A percentile compares a stretch with the other conserved stretches of the same genome.
phyloP scores from a whole-genome alignment of 2,888 invertebrate species.

The Macaria notata region DNA sequence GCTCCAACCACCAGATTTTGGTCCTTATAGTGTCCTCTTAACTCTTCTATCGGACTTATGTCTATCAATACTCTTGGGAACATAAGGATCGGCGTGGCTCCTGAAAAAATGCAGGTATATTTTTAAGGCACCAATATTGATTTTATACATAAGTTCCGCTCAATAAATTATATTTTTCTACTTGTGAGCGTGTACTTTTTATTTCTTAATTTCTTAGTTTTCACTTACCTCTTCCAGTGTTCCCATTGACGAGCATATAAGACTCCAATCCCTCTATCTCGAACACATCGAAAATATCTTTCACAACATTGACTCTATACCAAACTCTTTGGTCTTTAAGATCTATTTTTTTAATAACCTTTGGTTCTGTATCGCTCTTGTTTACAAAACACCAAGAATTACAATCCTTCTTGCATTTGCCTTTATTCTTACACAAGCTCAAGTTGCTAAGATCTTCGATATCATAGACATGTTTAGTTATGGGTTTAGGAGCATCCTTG shows the following conservation, averaged over 20 bases:
- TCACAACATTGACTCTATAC: conserved; percentile 74
- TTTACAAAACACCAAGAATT: conserved; percentile 55
- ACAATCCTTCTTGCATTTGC: conserved; percentile 56
- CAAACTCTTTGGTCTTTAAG: conserved; percentile 69
- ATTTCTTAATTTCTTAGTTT: not conserved
- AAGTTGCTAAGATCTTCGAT: conserved; percentile 65
- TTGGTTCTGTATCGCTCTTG: conserved; percentile 39
- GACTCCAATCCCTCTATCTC: conserved; percentile 57
- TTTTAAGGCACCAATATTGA: no score
- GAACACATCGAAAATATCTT: conserved; percentile 75
- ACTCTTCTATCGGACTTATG: conserved; percentile 80
- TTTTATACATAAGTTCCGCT: no score
- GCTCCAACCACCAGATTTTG: conserved; percentile 82
- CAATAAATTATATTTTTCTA: no score
- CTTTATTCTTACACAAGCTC: conserved; percentile 40
- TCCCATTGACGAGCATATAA: conserved; percentile 86
- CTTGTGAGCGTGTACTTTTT: no score
- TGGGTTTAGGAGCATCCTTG: conserved; percentile 73
- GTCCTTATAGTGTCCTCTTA: conserved; percentile 69
- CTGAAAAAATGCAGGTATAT: conserved; percentile 42
- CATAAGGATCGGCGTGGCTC: conserved; percentile 64
- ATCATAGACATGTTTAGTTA: conserved; percentile 66
- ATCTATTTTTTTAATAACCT: conserved; percentile 43
- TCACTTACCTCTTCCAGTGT: conserved; percentile 85
- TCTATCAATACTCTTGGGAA: conserved; percentile 84